Evolutionary conservation across 2,797 vertebrate genomes (phyloP), one percentile per base, ranked within the genome.

Genomic region (Falco biarmicus): DNA sequence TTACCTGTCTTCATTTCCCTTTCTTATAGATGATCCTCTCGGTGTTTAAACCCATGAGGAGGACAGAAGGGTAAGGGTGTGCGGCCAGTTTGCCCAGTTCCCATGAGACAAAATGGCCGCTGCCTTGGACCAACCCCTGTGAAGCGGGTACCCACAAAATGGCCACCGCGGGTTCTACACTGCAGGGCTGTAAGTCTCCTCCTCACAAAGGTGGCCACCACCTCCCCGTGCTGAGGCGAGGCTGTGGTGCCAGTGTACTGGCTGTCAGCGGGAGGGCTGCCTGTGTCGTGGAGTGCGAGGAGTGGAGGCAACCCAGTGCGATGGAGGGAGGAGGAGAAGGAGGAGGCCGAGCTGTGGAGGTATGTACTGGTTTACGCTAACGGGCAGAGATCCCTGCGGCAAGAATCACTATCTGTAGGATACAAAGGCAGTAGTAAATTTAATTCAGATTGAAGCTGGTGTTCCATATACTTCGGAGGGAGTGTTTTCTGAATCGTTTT

Each of bases 181-280:
- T 1, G 14, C 11, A 1, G 3, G 63, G 68, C n/a, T 0, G 0
- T 3, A n/a, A 24, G 54, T 24, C 26, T 31, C 5, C 19, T 47
- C 9, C 57, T 32, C 43, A 5, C 25, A 22, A 7, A 54, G 21
- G 37, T 31, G 45, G 45, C 56, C 1, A 1, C 54, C 2, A 0
- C 43, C 43, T 61, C n/a, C 25, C 45, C 16, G 63, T 5, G 2
- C 17, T 6, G 43, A 51, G n/a, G 56, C 0, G 2, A n/a, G 34
- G 64, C 1, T 9, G 22, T 9, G 29, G 1, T n/a, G 37, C 3
- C 20, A 15, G 26, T 2, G 11, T 28, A 3, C 9, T 12, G 31
- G n/a, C 45, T 25, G 60, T 43, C 24, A 39, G 37, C 43, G 19
- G 74, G 50, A 53, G 51, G 41, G 25, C n/a, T 66, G 68, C 19